Base-by-base conservation (phyloP, 2,888 invertebrate genomes). In the Molorchus minor region DNA sequence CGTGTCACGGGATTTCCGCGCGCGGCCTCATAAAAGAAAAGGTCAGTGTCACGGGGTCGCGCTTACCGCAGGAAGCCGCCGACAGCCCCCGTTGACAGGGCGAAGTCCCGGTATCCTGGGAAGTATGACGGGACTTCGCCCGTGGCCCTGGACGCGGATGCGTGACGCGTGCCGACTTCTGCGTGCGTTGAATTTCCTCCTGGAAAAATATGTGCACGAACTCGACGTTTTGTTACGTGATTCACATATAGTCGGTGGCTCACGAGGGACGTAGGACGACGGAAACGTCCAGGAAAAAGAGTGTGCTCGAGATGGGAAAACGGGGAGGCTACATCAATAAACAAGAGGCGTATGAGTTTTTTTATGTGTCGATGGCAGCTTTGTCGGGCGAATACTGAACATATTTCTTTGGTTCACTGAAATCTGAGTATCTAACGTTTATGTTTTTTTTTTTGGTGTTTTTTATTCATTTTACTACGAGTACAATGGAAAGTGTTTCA, bases 171-270 rank as follows among this genome's bases (percentile, higher is more conserved):
- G 64, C 61, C 58, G 54, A 56, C 54, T 56, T 43, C 61, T 70
- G 70, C 70, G 70, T 71, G 71, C 65, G 66, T 62, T 61, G 70
- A 69, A 71, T 70, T 64, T 58, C 59, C 53, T 57, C 61, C 44
- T 33, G 55, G 60, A 61, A 64, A 69, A 65, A 65, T 67, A 68
- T 64, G 70, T 68, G 67, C 66, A 64, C 67, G 70, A 63, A 60
- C 62, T 43, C 49, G 59, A 61, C 68, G 58, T 65, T 64, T 49
- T 58, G 56, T 51, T 65, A 67, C 66, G 70, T 70, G 70, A 60
- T 56, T 33, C 56, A 61, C 64, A 69, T 69, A 60, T 57, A 53
- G 54, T 41, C 19, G 12, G n/a, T n/a, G 36, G 4, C 16, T 19
- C 12, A 17, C 17, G 13, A 41, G 40, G 19, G 52, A 45, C 45